These are phyloP conservation scores for Mastacembelus armatus DNA, from an alignment of 2,797 vertebrate genomes.

Conservation along the genomic window DNA sequence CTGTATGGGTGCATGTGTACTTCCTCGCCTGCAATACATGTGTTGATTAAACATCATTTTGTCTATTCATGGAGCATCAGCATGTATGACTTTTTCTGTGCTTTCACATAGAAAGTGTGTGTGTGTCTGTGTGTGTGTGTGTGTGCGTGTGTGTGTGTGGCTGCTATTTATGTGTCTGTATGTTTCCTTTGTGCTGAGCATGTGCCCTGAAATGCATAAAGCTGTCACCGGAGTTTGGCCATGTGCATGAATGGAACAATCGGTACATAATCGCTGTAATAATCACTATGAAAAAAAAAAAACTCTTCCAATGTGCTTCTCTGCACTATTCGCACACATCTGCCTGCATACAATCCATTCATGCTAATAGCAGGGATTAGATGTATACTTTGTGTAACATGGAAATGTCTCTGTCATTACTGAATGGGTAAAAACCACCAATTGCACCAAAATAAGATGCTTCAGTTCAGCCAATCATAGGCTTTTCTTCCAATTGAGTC, in stretches of 20 bases:
- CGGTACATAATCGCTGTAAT: conserved; percentile 69
- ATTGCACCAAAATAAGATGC: conserved; percentile 76
- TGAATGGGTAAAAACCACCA: conserved; percentile 65
- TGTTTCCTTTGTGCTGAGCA: conserved; percentile 51
- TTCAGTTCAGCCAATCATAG: conserved; percentile 74
- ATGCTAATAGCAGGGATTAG: conserved; percentile 75
- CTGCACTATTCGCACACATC: conserved; percentile 56
- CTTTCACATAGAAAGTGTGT: not conserved
- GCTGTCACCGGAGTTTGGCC: conserved; percentile 40
- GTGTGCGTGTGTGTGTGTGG: conserved; percentile 16
- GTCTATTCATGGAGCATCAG: conserved; percentile 9
- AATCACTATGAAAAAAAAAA: conserved; percentile 69
- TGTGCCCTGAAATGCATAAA: conserved; percentile 37
- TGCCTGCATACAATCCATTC: conserved; percentile 58
- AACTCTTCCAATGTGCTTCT: conserved; percentile 54
- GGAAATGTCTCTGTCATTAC: conserved; percentile 76
- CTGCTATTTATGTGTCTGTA: conserved; percentile 28
- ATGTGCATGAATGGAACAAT: conserved; percentile 67
- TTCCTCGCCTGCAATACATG: conserved; percentile 14
- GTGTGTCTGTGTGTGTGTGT: conserved; percentile 15
- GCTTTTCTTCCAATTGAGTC: conserved; percentile 80
- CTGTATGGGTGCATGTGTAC: conserved; percentile 8
- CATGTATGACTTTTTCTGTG: conserved; percentile 9
- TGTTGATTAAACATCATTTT: conserved; percentile 32
- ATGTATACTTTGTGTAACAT: conserved; percentile 78